These are phyloP conservation scores for Pheosia gnoma DNA, from an alignment of 2,888 invertebrate genomes.

Conservation along the genomic window DNA sequence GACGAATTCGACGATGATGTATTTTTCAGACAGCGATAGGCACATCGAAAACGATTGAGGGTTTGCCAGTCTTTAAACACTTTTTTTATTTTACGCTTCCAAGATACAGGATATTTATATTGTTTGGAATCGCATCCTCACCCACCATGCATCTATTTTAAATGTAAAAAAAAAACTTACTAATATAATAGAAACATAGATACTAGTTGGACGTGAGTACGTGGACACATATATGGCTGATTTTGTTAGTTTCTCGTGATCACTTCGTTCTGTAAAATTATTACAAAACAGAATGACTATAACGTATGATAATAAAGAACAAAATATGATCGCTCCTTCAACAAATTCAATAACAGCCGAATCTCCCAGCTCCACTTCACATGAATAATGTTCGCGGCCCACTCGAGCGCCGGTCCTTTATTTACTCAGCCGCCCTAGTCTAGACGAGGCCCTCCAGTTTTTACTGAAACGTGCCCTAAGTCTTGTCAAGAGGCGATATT, in stretches of 20 bases:
- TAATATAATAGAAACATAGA: too few relatives aligned
- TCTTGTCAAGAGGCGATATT: not conserved
- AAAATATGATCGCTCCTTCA: not conserved
- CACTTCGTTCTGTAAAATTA: too few relatives aligned
- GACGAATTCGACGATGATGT: not conserved
- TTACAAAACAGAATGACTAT: not conserved
- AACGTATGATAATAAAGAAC: not conserved
- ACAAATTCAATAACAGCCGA: slow-evolving; percentile 1
- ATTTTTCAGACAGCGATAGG: not conserved
- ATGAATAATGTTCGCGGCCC: not conserved
- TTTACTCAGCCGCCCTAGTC: slow-evolving; percentile 1
- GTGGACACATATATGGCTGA: too few relatives aligned
- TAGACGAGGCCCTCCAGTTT: slow-evolving; percentile 2
- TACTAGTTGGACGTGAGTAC: too few relatives aligned
- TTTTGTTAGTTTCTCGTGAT: too few relatives aligned
- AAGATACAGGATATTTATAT: too few relatives aligned
- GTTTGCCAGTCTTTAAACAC: too few relatives aligned
- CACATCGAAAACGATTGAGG: too few relatives aligned
- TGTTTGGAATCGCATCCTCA: too few relatives aligned
- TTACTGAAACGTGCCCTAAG: not conserved
- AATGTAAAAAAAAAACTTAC: too few relatives aligned
- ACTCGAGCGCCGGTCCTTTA: not conserved
- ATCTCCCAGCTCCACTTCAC: not conserved
- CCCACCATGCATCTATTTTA: too few relatives aligned
- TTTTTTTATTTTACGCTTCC: too few relatives aligned